Evolutionary conservation across 2,113 vertebrate species (phyloP).

Genomic region (Nothoprocta perdicaria): DNA sequence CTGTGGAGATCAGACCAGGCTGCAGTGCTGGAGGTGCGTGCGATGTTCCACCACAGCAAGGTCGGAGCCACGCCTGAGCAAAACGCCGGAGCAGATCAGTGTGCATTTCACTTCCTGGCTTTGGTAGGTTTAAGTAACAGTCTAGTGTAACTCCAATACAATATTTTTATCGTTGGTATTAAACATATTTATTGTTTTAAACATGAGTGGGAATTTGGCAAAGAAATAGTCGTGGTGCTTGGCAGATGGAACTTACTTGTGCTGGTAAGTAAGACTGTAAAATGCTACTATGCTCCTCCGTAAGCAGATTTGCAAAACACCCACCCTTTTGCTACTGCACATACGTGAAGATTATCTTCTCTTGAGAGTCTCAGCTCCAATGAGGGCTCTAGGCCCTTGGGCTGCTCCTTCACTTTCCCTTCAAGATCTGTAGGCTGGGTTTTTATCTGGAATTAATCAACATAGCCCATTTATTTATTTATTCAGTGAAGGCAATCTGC

Average conservation of each 20-base stretch:
- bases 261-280: conserved; percentile 46
- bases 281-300: conserved; percentile 35
- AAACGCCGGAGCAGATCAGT: neutral
- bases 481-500: neutral
- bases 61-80: neutral
- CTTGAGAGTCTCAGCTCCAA: neutral
- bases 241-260: conserved; percentile 35
- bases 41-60: neutral
- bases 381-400: neutral
- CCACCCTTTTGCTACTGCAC: conserved; percentile 22
- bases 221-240: conserved; percentile 8
- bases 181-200: conserved; percentile 27
- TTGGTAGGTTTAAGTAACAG: neutral
- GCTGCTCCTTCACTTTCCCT: neutral
- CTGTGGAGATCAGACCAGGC: conserved; percentile 26
- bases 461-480: neutral
- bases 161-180: neutral
- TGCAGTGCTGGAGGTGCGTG: neutral
- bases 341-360: neutral
- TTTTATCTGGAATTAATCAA: conserved; percentile 18
- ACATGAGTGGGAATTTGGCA: conserved; percentile 8
- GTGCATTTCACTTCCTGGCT: neutral
- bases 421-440: neutral
- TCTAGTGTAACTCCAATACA: neutral
- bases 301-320: conserved; percentile 27